Evolutionary conservation across 2,888 invertebrate species (phyloP), one percentile per base, ranked within the genome.

Genomic region (Flexamia atlantica): DNA sequence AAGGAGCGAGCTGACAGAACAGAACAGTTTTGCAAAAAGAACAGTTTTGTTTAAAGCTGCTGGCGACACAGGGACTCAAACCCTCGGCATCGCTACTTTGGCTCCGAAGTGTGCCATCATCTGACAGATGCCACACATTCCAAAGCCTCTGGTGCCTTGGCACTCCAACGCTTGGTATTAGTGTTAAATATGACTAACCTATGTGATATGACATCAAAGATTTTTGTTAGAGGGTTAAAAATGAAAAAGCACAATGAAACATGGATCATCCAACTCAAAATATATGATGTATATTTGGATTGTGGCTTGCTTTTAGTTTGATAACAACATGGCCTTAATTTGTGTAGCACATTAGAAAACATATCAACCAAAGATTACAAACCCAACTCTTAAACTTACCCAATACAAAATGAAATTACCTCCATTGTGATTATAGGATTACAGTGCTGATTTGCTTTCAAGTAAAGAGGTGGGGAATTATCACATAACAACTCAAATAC

Each of bases 281-380:
- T 76, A 72, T 70, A 32, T 72, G 7, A 28, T 76, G 46, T 50
- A 76, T 76, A 76, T 46, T 76, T 76, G 74, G n/a, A 76, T 23
- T 46, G 25, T 76, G 74, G 74, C 46, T 42, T 46, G 25, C 46
- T 76, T 17, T 20, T 46, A n/a, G 23, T 76, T 76, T 20, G 12
- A 76, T 76, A 76, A 46, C 74, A 42, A 40, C 40, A 70, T 70
- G 23, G 28, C 42, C 72, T 72, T n/a, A 40, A 76, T 23, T 25
- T 28, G 74, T 28, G 25, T 76, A 46, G 46, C 42, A 76, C 46
- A 5, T 50, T 20, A 72, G 17, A 46, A 42, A 64, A 64, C 28
- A 42, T 5, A 72, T 40, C 42, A 46, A 76, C 74, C 74, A 76
- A 76, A 76, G 28, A n/a, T 42, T 46, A 28, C 12, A 46, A 76